Percentiles rank a stretch among this genome's conserved stretches.
Conservation (phyloP, 2,113 vertebrate species). For the Syngnathus typhle region DNA sequence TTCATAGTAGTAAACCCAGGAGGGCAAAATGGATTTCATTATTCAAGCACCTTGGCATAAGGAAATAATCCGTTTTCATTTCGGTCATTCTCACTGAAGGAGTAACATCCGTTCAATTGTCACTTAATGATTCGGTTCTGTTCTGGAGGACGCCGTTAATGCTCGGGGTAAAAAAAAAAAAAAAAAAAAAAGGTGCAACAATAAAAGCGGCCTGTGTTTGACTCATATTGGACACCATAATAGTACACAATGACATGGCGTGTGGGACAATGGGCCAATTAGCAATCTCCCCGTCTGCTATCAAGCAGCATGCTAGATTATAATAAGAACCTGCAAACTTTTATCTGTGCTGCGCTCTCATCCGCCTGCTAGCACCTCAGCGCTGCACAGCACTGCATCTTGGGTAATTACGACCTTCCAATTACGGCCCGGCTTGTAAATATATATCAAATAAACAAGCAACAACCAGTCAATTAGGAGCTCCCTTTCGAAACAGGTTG, state of each 20-base stretch:
- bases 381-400: conserved; percentile 45
- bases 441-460: conserved; percentile 75
- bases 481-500: conserved; percentile 53
- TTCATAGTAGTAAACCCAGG: conserved; percentile 37
- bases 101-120: conserved; percentile 28
- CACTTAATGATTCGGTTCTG: conserved; percentile 48
- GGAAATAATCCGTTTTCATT: conserved; percentile 59
- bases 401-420: conserved; percentile 69
- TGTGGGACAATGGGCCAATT: conserved; percentile 52
- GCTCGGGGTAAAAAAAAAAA: neutral
- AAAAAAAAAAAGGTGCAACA: conserved; percentile 4
- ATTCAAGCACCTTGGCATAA: conserved; percentile 49
- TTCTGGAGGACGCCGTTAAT: conserved; percentile 33
- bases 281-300: conserved; percentile 44
- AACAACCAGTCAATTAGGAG: conserved; percentile 73
- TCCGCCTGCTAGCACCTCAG: conserved; percentile 39
- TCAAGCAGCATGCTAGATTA: conserved; percentile 43
- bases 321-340: conserved; percentile 55
- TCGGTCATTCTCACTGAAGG: conserved; percentile 53
- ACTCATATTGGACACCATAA: conserved; percentile 36
- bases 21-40: conserved; percentile 18
- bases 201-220: conserved; percentile 26
- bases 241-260: conserved; percentile 48
- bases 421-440: conserved; percentile 69
- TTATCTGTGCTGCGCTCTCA: conserved; percentile 55